phyloP scores from a whole-genome alignment of 1,140 invertebrate species.

The Zaprionus nigranus region DNA sequence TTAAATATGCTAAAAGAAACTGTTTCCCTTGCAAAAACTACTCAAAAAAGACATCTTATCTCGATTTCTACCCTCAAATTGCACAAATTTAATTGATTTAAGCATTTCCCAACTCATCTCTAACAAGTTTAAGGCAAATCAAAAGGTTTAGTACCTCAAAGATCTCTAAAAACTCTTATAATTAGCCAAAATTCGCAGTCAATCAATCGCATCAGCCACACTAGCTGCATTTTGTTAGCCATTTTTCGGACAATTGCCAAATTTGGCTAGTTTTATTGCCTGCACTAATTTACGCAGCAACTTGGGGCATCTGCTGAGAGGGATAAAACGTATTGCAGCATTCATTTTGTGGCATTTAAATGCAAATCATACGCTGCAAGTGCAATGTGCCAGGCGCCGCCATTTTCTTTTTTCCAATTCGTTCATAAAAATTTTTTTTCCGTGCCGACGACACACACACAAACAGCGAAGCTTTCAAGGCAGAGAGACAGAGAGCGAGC shows the following conservation, averaged over 20 bases:
- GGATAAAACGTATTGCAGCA: slow-evolving; percentile 11
- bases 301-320: slow-evolving; percentile 3
- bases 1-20: too few species aligned
- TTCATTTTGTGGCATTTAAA: slow-evolving; percentile 24
- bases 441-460: slow-evolving; percentile 51
- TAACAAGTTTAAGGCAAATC: not conserved
- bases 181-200: not conserved
- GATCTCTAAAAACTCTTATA: not conserved
- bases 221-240: not conserved
- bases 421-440: slow-evolving; percentile 76
- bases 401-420: slow-evolving; percentile 65
- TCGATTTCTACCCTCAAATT: not conserved
- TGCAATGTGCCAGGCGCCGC: slow-evolving; percentile 54
- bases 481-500: not conserved
- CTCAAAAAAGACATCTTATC: too few species aligned
- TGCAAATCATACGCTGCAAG: slow-evolving; percentile 41
- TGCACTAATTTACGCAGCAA: not conserved
- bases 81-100: not conserved
- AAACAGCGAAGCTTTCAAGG: slow-evolving; percentile 45
- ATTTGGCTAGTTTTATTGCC: not conserved
- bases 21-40: too few species aligned
- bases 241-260: not conserved
- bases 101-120: not conserved
- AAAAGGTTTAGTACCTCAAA: not conserved
- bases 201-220: not conserved